Base-by-base conservation (phyloP, 2,888 invertebrate species). In the Germaria angustata region DNA sequence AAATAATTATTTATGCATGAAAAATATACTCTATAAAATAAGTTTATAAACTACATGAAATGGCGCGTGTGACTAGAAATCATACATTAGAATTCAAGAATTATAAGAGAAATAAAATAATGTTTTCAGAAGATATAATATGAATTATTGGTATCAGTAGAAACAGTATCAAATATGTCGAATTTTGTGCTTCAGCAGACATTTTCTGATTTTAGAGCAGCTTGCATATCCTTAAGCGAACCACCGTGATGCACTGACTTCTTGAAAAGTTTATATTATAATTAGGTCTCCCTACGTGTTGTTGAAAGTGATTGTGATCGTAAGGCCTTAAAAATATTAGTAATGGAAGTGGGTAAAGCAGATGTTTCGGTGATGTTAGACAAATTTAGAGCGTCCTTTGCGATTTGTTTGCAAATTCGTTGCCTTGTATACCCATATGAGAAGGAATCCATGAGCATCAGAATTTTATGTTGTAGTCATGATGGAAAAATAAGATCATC, bases 401-500 rank as follows among this genome's bases (percentile, higher is more conserved):
- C 28, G 6, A 28, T 28, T 28, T 28, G 6, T 66, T 51, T 6
- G 66, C 66, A 11, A n/a, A 9, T 51, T 51, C 66, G n/a, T 66
- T 66, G n/a, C 51, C 24, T 5, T 7, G n/a, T 17, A 66, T 36
- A 4, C 65, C 65, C 32, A 49, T 66, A 22, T 66, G 49, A 8
- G 65, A 66, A n/a, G 66, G 51, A 11, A 68, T 68, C 66, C 66
- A 53, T n/a, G n/a, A 36, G 36, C 9, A 36, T 8, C 9, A 11
- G 2, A 36, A 36, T 36, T 8, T 28, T 28, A 28, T 36, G 36
- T 2, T 9, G 6, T 36, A 36, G 36, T 5, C 36, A 8, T 2
- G 36, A 9, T 36, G 36, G 36, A 2, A 36, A 36, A 2, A 36
- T 36, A 9, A 36, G 36, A 36, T 36, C 9, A 11, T 36, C 9